Conservation (phyloP, 1,140 invertebrate genomes). For the Mactra quadrangularis region DNA sequence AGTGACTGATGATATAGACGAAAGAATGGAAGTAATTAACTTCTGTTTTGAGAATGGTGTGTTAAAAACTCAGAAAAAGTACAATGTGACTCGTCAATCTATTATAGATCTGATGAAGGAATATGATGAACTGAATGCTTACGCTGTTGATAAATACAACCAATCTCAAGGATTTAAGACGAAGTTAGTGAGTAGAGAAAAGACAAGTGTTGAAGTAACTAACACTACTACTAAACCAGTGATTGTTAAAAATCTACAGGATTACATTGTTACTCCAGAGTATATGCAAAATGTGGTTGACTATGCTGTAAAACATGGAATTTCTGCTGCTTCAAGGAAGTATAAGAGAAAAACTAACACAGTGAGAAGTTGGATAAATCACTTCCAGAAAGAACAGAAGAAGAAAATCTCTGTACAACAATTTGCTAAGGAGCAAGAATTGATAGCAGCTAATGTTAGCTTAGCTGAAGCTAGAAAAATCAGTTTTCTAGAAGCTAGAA, state of each 20-base stretch:
- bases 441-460: conserved; percentile 36
- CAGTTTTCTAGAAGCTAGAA: conserved; percentile 36
- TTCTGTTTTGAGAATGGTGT: conserved; percentile 54
- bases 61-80: conserved; percentile 55
- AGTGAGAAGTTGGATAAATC: conserved; percentile 44
- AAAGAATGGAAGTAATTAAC: conserved; percentile 53
- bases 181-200: conserved; percentile 55
- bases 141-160: conserved; percentile 42
- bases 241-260: conserved; percentile 47
- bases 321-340: conserved; percentile 50
- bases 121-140: conserved; percentile 57
- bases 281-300: conserved; percentile 51
- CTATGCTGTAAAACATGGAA: conserved; percentile 56
- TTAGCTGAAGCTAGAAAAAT: conserved; percentile 41
- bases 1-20: conserved; percentile 43
- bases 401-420: conserved; percentile 50
- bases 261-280: conserved; percentile 59
- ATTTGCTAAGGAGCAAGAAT: conserved; percentile 44
- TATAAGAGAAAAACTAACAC: conserved; percentile 51
- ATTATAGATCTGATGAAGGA: conserved; percentile 61
- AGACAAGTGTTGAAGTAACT: conserved; percentile 57
- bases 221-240: conserved; percentile 33
- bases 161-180: conserved; percentile 33
- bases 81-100: conserved; percentile 49
- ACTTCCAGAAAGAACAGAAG: conserved; percentile 33